Conservation (phyloP, 2,797 vertebrate species). For the Falco naumanni region DNA sequence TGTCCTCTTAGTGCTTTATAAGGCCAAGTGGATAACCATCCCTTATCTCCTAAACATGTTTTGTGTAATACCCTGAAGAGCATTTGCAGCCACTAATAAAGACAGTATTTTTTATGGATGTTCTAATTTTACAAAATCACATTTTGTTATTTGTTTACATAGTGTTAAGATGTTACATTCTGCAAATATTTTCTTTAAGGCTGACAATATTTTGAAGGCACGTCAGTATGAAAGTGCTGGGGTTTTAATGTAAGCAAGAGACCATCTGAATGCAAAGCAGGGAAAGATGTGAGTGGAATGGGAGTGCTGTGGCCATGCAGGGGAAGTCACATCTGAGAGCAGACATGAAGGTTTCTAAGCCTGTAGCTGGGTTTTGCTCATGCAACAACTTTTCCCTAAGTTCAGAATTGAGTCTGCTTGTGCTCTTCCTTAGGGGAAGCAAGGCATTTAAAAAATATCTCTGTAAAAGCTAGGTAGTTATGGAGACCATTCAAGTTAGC, state of each 20-base stretch:
- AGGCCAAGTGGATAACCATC: conserved; percentile 28
- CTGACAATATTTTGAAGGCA: neutral
- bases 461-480: neutral
- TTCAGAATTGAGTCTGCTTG: neutral
- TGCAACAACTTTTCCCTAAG: neutral
- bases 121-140: neutral
- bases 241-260: neutral
- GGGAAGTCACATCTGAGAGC: neutral
- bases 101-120: neutral
- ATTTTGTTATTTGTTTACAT: neutral
- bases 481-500: neutral
- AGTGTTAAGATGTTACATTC: neutral
- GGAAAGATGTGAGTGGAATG: neutral
- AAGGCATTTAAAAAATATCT: neutral
- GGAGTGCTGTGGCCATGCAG: neutral
- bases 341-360: neutral
- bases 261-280: neutral
- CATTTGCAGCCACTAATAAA: neutral
- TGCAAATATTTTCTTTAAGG: neutral
- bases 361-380: neutral
- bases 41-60: conserved; percentile 38
- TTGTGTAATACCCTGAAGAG: neutral
- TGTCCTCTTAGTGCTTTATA: neutral
- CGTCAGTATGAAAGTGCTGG: neutral
- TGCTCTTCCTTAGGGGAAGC: neutral